A percentile compares a stretch with the other conserved stretches of the same genome.
phyloP scores from a whole-genome alignment of 1,140 invertebrate genomes.

The Formica exsecta region DNA sequence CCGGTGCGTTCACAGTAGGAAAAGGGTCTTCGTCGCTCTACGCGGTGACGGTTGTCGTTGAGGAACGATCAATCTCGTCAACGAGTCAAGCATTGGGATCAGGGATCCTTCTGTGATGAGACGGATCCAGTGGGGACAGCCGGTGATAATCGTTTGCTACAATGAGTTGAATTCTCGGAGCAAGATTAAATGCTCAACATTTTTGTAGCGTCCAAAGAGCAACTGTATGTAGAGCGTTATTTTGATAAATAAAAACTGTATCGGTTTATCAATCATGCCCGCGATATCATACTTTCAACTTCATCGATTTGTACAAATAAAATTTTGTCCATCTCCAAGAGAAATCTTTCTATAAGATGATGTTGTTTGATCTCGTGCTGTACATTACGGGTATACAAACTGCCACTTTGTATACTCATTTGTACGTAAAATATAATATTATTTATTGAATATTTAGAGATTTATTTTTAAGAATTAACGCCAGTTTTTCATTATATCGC shows the following conservation, averaged over 20 bases:
- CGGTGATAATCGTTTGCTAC: slow-evolving; percentile 44
- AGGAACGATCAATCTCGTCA: slow-evolving; percentile 76
- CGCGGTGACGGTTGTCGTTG: slow-evolving; percentile 70
- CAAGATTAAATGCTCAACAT: slow-evolving; percentile 53
- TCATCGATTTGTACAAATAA: background rate
- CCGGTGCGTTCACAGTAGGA: slow-evolving; percentile 66
- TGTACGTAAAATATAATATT: background rate
- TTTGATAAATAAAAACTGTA: slow-evolving; percentile 13
- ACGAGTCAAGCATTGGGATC: slow-evolving; percentile 71
- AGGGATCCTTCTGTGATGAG: slow-evolving; percentile 64
- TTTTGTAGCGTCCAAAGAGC: slow-evolving; percentile 21
- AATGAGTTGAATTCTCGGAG: slow-evolving; percentile 58
- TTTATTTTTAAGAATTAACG: background rate
- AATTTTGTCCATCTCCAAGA: background rate
- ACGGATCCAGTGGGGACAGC: slow-evolving; percentile 16
- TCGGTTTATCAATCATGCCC: background rate
- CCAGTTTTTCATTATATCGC: slow-evolving; percentile 1
- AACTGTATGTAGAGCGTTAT: background rate
- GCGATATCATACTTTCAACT: background rate
- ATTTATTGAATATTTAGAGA: background rate
- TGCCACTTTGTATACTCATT: background rate
- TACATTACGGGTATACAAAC: too few species aligned
- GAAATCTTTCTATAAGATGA: background rate
- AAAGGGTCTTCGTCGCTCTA: slow-evolving; percentile 72
- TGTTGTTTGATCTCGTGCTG: background rate